Percentiles rank a stretch among this genome's conserved stretches.
Conservation (phyloP, 2,888 invertebrate species). For the Willowsia nigromaculata region DNA sequence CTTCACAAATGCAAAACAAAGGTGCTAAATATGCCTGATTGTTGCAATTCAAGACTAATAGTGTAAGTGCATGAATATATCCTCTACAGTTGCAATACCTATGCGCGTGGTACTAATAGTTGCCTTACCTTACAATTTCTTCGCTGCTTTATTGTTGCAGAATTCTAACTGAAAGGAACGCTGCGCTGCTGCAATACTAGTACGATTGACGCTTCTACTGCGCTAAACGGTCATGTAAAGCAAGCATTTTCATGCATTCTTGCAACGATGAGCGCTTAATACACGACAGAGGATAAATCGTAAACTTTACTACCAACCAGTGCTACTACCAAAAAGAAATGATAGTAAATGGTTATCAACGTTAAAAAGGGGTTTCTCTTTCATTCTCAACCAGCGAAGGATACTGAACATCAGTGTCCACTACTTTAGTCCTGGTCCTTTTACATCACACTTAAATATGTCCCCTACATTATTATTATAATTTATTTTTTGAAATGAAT, state of each 20-base stretch:
- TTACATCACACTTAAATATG: slow-evolving; percentile 35
- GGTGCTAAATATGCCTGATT: not conserved
- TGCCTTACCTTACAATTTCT: not conserved
- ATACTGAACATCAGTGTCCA: slow-evolving; percentile 31
- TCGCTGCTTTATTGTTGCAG: not conserved
- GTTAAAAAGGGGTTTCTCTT: slow-evolving; percentile 63
- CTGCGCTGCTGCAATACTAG: not conserved
- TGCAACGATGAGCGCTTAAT: slow-evolving; percentile 40
- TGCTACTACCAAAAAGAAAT: not conserved
- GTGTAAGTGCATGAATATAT: not conserved
- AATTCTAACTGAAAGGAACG: not conserved
- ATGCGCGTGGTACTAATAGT: not conserved
- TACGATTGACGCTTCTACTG: not conserved
- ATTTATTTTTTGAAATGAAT: not conserved
- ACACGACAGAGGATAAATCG: slow-evolving; percentile 61
- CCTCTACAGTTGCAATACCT: not conserved
- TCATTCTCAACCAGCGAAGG: slow-evolving; percentile 57
- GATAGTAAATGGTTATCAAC: slow-evolving; percentile 1
- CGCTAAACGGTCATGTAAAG: slow-evolving; percentile 13
- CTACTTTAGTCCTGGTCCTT: slow-evolving; percentile 31
- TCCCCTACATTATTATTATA: not conserved
- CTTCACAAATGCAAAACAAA: slow-evolving; percentile 1
- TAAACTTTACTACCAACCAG: not conserved
- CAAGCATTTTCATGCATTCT: slow-evolving; percentile 19
- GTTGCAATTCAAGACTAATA: not conserved